phyloP scores from a whole-genome alignment of 2,113 vertebrate species.

The Chamaetylas fuelleborni region DNA sequence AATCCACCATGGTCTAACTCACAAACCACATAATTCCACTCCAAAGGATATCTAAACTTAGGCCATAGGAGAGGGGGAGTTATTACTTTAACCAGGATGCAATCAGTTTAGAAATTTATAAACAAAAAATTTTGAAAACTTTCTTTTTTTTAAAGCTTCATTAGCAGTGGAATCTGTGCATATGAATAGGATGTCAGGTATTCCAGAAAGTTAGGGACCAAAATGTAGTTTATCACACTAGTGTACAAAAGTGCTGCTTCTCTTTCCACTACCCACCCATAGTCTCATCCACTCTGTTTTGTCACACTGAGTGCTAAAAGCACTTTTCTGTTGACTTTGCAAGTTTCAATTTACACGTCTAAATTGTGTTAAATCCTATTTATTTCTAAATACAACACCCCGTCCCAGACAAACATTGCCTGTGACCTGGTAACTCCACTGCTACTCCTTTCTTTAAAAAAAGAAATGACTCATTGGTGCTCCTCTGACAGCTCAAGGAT shows the following conservation, averaged over 20 bases:
- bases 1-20: not conserved
- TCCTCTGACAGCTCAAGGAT: not conserved
- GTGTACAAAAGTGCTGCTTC: not conserved
- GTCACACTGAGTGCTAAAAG: not conserved
- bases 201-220: not conserved
- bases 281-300: not conserved
- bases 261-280: not conserved
- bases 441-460: not conserved
- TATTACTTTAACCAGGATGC: not conserved
- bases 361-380: not conserved
- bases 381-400: not conserved
- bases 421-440: not conserved
- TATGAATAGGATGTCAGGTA: not conserved
- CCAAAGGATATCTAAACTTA: not conserved
- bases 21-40: not conserved
- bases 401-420: not conserved
- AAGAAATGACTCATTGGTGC: not conserved
- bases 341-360: not conserved
- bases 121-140: not conserved
- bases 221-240: not conserved
- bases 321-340: not conserved
- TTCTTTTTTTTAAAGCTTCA: not conserved
- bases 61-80: fast-evolving
- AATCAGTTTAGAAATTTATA: not conserved
- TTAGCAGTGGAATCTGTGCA: not conserved